A percentile compares a stretch with the other conserved stretches of the same genome.
These are phyloP conservation scores for Tinea pellionella DNA, from an alignment of 2,888 invertebrate genomes.

Conservation along the genomic window DNA sequence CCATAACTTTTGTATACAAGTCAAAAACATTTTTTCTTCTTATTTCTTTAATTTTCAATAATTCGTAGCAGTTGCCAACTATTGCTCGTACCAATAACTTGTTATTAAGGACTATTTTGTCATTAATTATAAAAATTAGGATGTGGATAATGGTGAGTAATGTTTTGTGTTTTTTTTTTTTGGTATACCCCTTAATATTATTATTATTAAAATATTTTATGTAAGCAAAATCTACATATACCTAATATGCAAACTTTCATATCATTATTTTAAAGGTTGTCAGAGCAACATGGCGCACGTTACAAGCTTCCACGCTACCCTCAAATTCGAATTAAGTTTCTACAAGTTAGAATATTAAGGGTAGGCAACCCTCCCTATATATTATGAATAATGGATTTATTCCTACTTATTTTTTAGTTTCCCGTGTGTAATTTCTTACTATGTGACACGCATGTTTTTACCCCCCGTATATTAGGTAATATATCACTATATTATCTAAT, in stretches of 20 bases:
- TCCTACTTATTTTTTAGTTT: conserved; percentile 2
- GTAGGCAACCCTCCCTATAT: conserved; percentile 13
- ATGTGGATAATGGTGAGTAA: no score
- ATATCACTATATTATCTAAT: no score
- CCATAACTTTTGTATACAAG: neutral
- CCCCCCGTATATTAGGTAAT: no score
- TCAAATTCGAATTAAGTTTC: conserved; percentile 25
- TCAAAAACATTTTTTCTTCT: neutral
- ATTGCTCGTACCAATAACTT: no score
- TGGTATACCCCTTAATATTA: no score
- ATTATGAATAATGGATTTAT: conserved; percentile 7
- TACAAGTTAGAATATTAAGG: conserved; percentile 10
- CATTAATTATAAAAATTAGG: no score
- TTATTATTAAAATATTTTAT: neutral
- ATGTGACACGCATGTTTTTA: neutral
- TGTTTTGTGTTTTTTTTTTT: no score
- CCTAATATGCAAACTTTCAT: conserved; percentile 18
- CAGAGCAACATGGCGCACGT: conserved; percentile 53
- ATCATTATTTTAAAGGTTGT: conserved; percentile 60
- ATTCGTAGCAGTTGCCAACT: neutral
- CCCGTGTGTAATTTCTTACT: neutral
- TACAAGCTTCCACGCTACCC: conserved; percentile 21
- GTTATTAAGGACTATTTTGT: no score
- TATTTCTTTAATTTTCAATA: neutral
- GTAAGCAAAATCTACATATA: no score